Percentiles rank a stretch among this genome's conserved stretches.
Conservation (phyloP, 2,113 vertebrate genomes). For the Ctenodactylus gundi region DNA sequence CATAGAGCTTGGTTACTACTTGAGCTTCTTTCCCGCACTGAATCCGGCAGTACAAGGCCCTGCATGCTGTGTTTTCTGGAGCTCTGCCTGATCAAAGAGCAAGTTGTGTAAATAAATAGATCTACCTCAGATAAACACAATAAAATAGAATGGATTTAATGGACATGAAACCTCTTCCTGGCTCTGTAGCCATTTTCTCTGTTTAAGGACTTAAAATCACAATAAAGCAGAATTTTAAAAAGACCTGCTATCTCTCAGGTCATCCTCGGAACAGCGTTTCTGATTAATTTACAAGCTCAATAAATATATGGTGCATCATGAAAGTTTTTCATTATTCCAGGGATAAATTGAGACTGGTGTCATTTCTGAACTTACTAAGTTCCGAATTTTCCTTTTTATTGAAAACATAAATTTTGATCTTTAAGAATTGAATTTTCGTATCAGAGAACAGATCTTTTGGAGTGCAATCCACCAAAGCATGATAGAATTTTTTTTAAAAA, state of each 20-base stretch:
- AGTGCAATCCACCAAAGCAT: not conserved
- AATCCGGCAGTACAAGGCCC: slow-evolving; percentile 4
- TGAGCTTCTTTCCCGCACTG: slow-evolving; percentile 24
- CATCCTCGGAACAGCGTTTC: not conserved
- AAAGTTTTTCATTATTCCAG: not conserved
- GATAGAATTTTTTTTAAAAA: slow-evolving; percentile 7
- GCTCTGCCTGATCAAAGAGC: slow-evolving; percentile 48
- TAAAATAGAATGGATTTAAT: slow-evolving; percentile 48
- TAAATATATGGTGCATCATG: not conserved
- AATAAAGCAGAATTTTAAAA: not conserved
- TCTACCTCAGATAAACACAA: slow-evolving; percentile 36
- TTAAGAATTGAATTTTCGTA: not conserved
- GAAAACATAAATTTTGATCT: not conserved
- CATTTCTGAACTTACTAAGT: too few relatives aligned
- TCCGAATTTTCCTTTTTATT: not conserved
- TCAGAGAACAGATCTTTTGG: not conserved
- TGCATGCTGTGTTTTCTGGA: slow-evolving; percentile 37
- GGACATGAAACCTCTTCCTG: not conserved
- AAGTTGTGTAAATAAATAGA: slow-evolving; percentile 58
- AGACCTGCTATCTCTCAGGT: not conserved
- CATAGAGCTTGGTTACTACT: not conserved
- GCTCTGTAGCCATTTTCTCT: not conserved
- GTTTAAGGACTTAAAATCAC: not conserved
- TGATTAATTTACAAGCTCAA: not conserved
- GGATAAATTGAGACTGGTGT: not conserved